Percentiles rank a stretch among this genome's conserved stretches.
Conservation (phyloP, 2,797 vertebrate species). For the Rhinichthys osculus region DNA sequence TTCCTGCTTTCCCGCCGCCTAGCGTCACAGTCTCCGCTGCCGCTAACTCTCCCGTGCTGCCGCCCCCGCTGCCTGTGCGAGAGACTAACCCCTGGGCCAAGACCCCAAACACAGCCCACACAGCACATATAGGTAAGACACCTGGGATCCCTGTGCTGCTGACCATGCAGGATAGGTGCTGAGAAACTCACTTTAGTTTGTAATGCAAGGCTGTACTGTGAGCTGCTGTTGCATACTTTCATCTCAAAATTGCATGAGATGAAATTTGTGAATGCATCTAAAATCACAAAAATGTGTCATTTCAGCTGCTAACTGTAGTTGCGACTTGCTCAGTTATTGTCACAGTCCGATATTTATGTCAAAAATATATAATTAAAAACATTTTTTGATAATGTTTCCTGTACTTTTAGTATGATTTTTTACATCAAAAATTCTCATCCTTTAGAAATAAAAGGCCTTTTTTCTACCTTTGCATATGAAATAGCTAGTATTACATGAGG, state of each 20-base stretch:
- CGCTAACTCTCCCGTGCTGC: constrained; percentile 76
- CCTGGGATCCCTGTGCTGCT: neutral
- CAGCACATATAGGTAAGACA: constrained; percentile 81
- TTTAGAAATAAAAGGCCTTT: too few relatives aligned
- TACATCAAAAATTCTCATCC: too few relatives aligned
- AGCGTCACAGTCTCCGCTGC: constrained; percentile 80
- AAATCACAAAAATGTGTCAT: neutral
- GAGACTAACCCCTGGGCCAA: constrained; percentile 99
- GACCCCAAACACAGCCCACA: constrained; percentile 77
- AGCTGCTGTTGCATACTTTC: too few relatives aligned
- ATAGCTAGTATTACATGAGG: too few relatives aligned
- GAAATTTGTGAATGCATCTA: neutral
- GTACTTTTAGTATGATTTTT: too few relatives aligned
- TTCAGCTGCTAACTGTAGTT: neutral
- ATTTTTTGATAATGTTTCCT: too few relatives aligned
- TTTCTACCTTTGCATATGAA: too few relatives aligned
- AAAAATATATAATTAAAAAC: too few relatives aligned
- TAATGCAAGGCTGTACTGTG: neutral
- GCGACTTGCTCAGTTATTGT: neutral
- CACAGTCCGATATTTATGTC: neutral
- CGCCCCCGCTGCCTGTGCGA: constrained; percentile 89
- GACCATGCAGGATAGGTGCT: neutral
- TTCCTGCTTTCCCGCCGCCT: constrained; percentile 85
- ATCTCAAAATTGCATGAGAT: neutral
- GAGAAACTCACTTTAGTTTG: neutral